Percentiles rank a stretch among this genome's conserved stretches.
phyloP scores from a whole-genome alignment of 2,888 invertebrate species.

The Ennomos quercinarius region DNA sequence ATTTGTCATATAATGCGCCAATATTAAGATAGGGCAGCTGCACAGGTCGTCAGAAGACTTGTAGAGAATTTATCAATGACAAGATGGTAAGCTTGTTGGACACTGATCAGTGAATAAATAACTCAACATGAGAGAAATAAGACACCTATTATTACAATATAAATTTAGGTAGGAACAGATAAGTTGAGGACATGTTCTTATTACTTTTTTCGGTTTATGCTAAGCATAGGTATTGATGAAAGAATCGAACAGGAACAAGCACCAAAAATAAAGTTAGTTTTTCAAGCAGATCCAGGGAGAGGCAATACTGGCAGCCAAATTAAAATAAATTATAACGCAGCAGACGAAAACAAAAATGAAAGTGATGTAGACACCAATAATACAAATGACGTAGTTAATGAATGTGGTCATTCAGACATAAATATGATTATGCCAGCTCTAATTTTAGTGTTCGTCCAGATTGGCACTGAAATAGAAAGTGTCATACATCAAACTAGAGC shows the following conservation, averaged over 20 bases:
- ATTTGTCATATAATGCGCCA: slow-evolving; percentile 57
- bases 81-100: slow-evolving; percentile 43
- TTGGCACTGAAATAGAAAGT: slow-evolving; percentile 39
- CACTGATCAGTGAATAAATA: background rate
- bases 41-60: slow-evolving; percentile 49
- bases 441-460: slow-evolving; percentile 17
- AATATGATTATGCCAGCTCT: slow-evolving; percentile 22
- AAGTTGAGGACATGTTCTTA: too few relatives aligned
- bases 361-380: slow-evolving; percentile 1
- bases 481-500: slow-evolving; percentile 40
- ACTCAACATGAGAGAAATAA: background rate
- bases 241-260: too few relatives aligned
- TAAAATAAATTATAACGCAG: background rate
- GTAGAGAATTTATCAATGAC: slow-evolving; percentile 66
- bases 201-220: background rate
- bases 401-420: slow-evolving; percentile 10
- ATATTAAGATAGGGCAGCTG: slow-evolving; percentile 75
- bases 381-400: slow-evolving; percentile 8
- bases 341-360: slow-evolving; percentile 2
- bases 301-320: too few relatives aligned
- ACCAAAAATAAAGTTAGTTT: too few relatives aligned
- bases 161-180: too few relatives aligned
- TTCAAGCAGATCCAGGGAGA: too few relatives aligned
- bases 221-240: too few relatives aligned
- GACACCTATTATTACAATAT: background rate